Percentiles rank a stretch among this genome's conserved stretches.
phyloP scores from a whole-genome alignment of 2,113 vertebrate species.

The Pachypanchax playfairii region DNA sequence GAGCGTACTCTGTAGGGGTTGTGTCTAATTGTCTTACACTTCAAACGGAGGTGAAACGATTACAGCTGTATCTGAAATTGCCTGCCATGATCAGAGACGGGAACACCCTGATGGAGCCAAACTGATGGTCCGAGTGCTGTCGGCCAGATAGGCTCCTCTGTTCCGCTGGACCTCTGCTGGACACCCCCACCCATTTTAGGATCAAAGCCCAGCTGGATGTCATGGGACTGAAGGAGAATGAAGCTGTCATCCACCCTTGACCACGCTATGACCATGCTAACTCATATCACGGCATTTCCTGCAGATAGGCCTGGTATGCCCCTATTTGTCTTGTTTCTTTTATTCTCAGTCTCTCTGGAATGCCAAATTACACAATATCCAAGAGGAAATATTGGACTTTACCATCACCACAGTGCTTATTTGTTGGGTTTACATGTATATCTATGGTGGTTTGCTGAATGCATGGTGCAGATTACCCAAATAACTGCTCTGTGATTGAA shows the following conservation, averaged over 20 bases:
- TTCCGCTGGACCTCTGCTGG: slow-evolving; percentile 24
- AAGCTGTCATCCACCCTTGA: slow-evolving; percentile 46
- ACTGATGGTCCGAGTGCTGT: slow-evolving; percentile 33
- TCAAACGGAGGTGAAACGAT: slow-evolving; percentile 39
- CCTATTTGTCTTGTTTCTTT: slow-evolving; percentile 45
- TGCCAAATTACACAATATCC: slow-evolving; percentile 52
- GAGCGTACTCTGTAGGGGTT: slow-evolving; percentile 5
- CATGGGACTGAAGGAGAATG: slow-evolving; percentile 36
- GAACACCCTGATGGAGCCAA: slow-evolving; percentile 50
- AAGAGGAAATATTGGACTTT: slow-evolving; percentile 47
- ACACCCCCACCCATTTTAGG: slow-evolving; percentile 19
- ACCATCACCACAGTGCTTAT: slow-evolving; percentile 49
- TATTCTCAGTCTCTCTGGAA: slow-evolving; percentile 41
- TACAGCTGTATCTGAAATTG: slow-evolving; percentile 44
- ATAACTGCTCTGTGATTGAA: slow-evolving; percentile 46
- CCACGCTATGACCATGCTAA: slow-evolving; percentile 37
- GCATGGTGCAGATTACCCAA: slow-evolving; percentile 30
- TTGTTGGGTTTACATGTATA: slow-evolving; percentile 41
- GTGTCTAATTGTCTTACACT: slow-evolving; percentile 30
- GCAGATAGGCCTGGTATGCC: slow-evolving; percentile 67
- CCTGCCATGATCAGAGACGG: slow-evolving; percentile 41
- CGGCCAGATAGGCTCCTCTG: slow-evolving; percentile 34
- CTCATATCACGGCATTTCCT: slow-evolving; percentile 68
- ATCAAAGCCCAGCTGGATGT: slow-evolving; percentile 59
- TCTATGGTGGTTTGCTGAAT: slow-evolving; percentile 33